These are phyloP conservation scores for Meteorus cinctellus DNA, from an alignment of 2,888 invertebrate genomes.

Conservation along the genomic window DNA sequence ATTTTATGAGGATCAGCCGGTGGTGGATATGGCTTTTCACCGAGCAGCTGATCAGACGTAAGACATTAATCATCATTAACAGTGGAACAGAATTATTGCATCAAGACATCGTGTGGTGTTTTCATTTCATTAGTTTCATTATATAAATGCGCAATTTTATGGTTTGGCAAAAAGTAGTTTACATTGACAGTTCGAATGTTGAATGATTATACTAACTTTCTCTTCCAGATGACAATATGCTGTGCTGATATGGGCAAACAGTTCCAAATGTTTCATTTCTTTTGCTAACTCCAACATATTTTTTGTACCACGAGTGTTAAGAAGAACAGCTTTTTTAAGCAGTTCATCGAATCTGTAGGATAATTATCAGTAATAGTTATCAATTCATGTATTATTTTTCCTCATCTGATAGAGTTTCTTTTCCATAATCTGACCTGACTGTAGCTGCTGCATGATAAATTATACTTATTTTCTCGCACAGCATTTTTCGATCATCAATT, in stretches of 20 bases:
- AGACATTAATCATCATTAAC: constrained; percentile 7
- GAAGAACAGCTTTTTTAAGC: constrained; percentile 89
- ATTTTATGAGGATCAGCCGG: constrained; percentile 85
- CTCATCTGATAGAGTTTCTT: neutral
- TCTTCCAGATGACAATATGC: constrained; percentile 88
- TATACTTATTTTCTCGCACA: constrained; percentile 83
- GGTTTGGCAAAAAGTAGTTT: constrained; percentile 1
- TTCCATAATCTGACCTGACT: constrained; percentile 67
- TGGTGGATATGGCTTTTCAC: constrained; percentile 91
- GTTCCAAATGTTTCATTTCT: constrained; percentile 81
- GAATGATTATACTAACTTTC: constrained; percentile 60
- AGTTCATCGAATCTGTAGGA: constrained; percentile 90
- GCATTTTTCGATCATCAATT: constrained; percentile 77
- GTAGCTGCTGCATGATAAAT: constrained; percentile 84
- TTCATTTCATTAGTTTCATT: too few relatives aligned
- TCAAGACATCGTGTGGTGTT: neutral
- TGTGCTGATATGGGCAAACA: constrained; percentile 89
- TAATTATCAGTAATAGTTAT: constrained; percentile 62
- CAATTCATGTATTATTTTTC: constrained; percentile 8
- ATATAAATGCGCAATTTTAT: constrained; percentile 14
- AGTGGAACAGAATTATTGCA: neutral
- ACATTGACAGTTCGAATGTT: neutral
- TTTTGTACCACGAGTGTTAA: constrained; percentile 95
- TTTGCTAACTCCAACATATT: constrained; percentile 89
- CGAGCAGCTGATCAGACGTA: constrained; percentile 74